Base-by-base conservation (phyloP, 92 coral and sea anemone species). In the Zoanthus solanderi region DNA sequence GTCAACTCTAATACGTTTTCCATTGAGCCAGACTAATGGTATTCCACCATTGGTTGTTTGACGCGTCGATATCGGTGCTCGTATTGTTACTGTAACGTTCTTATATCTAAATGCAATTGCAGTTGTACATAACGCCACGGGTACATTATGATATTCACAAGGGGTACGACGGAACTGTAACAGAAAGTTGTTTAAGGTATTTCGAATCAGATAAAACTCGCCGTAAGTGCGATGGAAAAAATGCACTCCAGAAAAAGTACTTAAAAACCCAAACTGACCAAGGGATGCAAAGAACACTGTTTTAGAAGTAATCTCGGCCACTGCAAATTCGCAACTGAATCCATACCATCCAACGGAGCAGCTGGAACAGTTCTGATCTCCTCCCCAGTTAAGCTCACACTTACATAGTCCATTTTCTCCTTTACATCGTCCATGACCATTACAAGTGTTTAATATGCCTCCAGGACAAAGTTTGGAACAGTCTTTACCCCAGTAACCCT, bases 291-390 rank as follows among this genome's bases (percentile, higher is more conserved):
- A 75, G 28, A 87, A 87, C 65, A 92, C 48, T 11, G 76, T 47
- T 14, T 54, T 29, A 12, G 74, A 46, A 31, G 77, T 71, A 16
- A 78, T 44, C 34, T 48, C 65, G 66, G 87, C 72, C 18, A 83
- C 75, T 7, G 87, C 88, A 82, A 73, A 86, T 72, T 92, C 88
- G 68, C 94, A 92, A 42, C 58, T 88, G 44, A 53, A 68, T 32
- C 94, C 94, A 47, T 86, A 84, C 94, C 94, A 92, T 29, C 91
- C 94, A 14, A 57, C 13, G 42, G 85, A 71, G 63, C 94, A 92
- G 37, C 72, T 37, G 6, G 89, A 68, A 66, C 94, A 92, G 71
- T 57, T 86, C 29, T 15, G 56, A 45, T 83, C 87, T 12, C 94
- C 94, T 85, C 84, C 80, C 92, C 92, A 89, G 37, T 92, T 92